Conservation (phyloP, 35 echinoderm and acorn worm species). For the Heliocidaris tuberculata region DNA sequence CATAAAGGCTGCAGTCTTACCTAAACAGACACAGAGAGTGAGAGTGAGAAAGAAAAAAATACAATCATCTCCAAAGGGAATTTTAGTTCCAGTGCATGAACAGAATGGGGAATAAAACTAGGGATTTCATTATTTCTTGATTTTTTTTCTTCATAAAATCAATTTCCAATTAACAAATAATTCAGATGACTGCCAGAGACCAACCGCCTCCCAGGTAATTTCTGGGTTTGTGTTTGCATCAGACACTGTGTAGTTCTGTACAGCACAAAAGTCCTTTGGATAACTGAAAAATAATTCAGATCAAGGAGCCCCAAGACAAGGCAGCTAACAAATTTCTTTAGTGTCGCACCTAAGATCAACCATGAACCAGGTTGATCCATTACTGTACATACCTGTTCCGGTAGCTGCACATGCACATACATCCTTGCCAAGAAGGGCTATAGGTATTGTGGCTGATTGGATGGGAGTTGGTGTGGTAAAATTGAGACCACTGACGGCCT, state of each 20-base stretch:
- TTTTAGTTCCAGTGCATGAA: not conserved
- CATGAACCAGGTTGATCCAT: too few relatives aligned
- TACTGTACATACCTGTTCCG: slow-evolving; percentile 77
- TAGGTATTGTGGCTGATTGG: slow-evolving; percentile 76
- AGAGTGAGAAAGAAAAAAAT: not conserved
- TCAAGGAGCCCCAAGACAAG: too few relatives aligned
- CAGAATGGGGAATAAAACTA: not conserved
- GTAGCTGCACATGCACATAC: slow-evolving; percentile 99
- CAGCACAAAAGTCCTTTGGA: too few relatives aligned
- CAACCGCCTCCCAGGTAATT: too few relatives aligned
- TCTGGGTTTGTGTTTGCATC: too few relatives aligned
- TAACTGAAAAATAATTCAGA: too few relatives aligned
- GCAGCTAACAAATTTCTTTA: too few relatives aligned
- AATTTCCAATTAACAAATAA: too few relatives aligned
- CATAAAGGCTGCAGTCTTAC: slow-evolving; percentile 99
- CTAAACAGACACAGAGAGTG: slow-evolving; percentile 26
- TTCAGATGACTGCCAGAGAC: too few relatives aligned
- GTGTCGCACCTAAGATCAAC: too few relatives aligned
- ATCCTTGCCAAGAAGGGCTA: slow-evolving; percentile 95
- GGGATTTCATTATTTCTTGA: not conserved
- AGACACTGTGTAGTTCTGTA: too few relatives aligned
- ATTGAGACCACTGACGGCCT: slow-evolving; percentile 92
- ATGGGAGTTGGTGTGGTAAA: slow-evolving; percentile 93
- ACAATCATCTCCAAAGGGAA: not conserved
- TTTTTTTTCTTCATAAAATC: too few relatives aligned